Evolutionary conservation across 2,888 invertebrate species (phyloP), one percentile per base, ranked within the genome.

Genomic region (Lycia hirtaria): DNA sequence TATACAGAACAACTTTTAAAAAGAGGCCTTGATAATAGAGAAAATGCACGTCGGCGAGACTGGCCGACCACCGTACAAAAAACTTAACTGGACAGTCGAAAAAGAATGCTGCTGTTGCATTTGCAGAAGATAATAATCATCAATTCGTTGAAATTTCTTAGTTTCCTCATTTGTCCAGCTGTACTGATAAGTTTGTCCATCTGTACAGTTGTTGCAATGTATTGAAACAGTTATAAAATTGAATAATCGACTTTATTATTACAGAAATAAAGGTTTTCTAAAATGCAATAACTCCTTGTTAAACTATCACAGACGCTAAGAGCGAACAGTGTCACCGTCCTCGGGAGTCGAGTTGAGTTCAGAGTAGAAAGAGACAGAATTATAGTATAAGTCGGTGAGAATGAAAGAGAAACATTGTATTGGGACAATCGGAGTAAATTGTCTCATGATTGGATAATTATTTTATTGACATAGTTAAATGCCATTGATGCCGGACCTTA

Each of bases 371-470:
- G 78, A 73, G 85, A 81, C 60, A 60, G 60, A 47, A 50, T 53
- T 65, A 74, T 63, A 40, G 4, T 9, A 3, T 7, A 10, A 20
- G 7, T 38, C 35, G n/a, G 15, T 37, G 15, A 4, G 75, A 44
- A 56, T 28, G 69, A 84, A 52, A 57, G 79, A 72, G 76, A 83
- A 10, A 59, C 62, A 65, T 9, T 45, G 75, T 59, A 63, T 68
- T 74, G 78, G 78, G 80, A 83, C 85, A 84, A 84, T 80, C 83
- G 75, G 70, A 84, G 85, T 84, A 86, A 90, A 89, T 90, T 89
- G 88, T 78, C 76, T 73, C 82, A 87, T 87, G 89, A 91, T 91
- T 91, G 91, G 91, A 87, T 90, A 91, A 91, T 91, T 90, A 87
- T 88, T 89, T 87, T 89, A 90, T 90, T 90, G 90, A 87, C 87